Percentiles rank a stretch among this genome's conserved stretches.
These are phyloP conservation scores for Poecilia gillii DNA, from an alignment of 2,797 vertebrate genomes.

Conservation along the genomic window DNA sequence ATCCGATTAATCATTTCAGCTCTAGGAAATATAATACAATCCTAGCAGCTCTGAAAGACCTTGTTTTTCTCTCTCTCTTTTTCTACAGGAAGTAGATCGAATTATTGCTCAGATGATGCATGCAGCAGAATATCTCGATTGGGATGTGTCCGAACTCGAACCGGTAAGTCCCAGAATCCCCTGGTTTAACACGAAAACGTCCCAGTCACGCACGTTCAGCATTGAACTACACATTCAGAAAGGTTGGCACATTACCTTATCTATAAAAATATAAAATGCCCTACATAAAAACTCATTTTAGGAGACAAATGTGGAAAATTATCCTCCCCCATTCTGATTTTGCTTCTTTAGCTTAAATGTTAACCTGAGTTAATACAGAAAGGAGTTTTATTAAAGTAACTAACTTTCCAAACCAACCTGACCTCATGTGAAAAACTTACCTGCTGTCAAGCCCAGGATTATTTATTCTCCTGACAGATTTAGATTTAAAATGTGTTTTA, in stretches of 20 bases:
- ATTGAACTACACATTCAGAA: not conserved
- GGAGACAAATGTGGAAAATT: not conserved
- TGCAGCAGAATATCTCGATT: conserved; percentile 92
- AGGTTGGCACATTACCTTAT: not conserved
- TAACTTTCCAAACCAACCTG: not conserved
- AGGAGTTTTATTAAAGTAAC: not conserved
- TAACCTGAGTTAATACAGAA: not conserved
- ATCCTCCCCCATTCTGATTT: not conserved
- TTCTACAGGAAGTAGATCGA: conserved; percentile 89
- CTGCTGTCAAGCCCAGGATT: not conserved
- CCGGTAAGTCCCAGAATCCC: conserved; percentile 80
- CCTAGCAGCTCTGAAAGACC: not conserved
- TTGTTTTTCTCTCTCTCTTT: not conserved
- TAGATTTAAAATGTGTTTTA: not conserved
- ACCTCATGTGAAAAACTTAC: not conserved
- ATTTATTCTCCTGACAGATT: not conserved
- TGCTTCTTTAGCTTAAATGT: not conserved
- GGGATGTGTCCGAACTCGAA: conserved; percentile 93
- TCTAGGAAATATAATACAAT: not conserved
- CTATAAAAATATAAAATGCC: conserved; percentile 28
- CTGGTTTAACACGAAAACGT: not conserved
- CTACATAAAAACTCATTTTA: conserved; percentile 1
- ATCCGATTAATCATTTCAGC: too few species aligned
- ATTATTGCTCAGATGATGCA: conserved; percentile 97
- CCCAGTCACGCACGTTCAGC: not conserved